phyloP scores from a whole-genome alignment of 2,113 vertebrate genomes.

The Gasterosteus aculeatus region DNA sequence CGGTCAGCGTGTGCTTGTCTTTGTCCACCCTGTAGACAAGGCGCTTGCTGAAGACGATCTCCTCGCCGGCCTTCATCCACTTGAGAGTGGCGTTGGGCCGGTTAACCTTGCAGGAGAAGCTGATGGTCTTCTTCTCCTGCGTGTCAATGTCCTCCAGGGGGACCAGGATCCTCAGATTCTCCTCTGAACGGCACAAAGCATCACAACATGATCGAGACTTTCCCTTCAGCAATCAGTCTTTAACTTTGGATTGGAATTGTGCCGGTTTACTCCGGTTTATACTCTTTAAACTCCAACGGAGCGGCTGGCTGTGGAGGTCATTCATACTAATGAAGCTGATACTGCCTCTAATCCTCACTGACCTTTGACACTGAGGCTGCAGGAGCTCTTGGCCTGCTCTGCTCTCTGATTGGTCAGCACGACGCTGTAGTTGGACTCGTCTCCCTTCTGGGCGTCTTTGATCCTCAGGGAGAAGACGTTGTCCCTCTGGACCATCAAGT shows the following conservation, averaged over 20 bases:
- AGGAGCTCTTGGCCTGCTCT: slow-evolving; percentile 89
- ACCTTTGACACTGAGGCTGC: slow-evolving; percentile 90
- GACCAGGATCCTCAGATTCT: slow-evolving; percentile 91
- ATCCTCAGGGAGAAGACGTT: slow-evolving; percentile 94
- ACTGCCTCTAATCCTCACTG: slow-evolving; percentile 18
- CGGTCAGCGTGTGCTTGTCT: slow-evolving; percentile 92
- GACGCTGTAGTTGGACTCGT: slow-evolving; percentile 87
- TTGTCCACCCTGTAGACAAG: slow-evolving; percentile 92
- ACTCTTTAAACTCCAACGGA: too few species aligned
- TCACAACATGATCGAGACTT: not conserved
- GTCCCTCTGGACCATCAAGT: slow-evolving; percentile 92
- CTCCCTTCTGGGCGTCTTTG: slow-evolving; percentile 87
- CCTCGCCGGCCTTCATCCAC: slow-evolving; percentile 93
- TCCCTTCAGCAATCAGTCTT: not conserved
- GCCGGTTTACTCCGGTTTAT: too few species aligned
- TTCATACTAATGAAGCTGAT: not conserved
- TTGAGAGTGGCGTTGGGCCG: slow-evolving; percentile 89
- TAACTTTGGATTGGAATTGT: too few species aligned
- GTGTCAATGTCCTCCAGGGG: slow-evolving; percentile 96
- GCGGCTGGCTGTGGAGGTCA: too few species aligned
- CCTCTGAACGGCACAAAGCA: slow-evolving; percentile 82
- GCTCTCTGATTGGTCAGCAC: slow-evolving; percentile 91
- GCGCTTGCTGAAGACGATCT: slow-evolving; percentile 87
- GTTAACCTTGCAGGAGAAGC: slow-evolving; percentile 98
- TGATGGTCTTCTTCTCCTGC: slow-evolving; percentile 94